A percentile compares a stretch with the other conserved stretches of the same genome.
phyloP scores from a whole-genome alignment of 2,888 invertebrate species.

The Bombylius major region DNA sequence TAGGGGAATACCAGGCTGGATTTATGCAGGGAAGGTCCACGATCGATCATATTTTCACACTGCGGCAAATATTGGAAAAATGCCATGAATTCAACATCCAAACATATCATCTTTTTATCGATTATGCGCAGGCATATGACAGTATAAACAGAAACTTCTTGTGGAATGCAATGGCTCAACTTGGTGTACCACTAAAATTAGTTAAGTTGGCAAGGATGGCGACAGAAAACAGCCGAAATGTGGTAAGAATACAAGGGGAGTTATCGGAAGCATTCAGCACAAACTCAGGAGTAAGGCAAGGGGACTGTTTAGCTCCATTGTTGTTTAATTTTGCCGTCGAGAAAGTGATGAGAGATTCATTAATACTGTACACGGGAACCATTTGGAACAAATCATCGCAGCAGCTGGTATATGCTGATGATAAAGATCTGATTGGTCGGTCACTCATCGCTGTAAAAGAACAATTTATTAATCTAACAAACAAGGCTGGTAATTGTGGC shows the following conservation, averaged over 20 bases:
- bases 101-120: background rate
- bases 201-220: too few species aligned
- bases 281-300: background rate
- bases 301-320: background rate
- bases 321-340: background rate
- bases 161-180: background rate
- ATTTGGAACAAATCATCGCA: background rate
- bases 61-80: background rate
- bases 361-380: background rate
- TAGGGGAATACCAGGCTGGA: background rate
- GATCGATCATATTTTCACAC: background rate
- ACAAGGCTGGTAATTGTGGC: background rate
- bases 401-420: background rate
- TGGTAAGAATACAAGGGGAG: background rate
- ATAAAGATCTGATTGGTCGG: background rate
- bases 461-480: background rate
- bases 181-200: too few species aligned
- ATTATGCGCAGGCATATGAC: background rate
- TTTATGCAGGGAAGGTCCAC: background rate
- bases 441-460: background rate
- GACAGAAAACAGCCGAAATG: too few species aligned
- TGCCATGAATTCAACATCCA: background rate
- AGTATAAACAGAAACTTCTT: background rate
- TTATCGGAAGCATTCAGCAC: background rate
- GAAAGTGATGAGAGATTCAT: background rate